Evolutionary conservation across 2,797 vertebrate species (phyloP).

Genomic region (Platyrinchus mystaceus): DNA sequence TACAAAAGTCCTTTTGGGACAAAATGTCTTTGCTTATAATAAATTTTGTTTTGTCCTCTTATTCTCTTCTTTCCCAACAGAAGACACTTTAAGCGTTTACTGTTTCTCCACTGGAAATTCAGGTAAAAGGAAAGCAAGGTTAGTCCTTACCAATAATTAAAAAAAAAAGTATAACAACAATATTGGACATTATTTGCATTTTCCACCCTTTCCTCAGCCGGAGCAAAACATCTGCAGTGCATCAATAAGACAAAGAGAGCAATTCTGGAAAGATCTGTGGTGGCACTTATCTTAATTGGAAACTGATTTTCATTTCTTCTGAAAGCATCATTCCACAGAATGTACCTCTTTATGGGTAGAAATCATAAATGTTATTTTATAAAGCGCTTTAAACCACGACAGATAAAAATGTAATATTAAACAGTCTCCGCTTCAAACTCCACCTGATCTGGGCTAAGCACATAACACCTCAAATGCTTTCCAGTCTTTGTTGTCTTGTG

Average conservation of each 20-base stretch:
- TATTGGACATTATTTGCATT: background rate
- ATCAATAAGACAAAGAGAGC: constrained; percentile 9
- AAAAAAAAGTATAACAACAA: background rate
- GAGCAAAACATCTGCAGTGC: background rate
- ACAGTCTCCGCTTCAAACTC: background rate
- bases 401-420: background rate
- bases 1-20: background rate
- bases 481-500: background rate
- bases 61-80: background rate
- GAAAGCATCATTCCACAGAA: background rate
- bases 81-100: background rate
- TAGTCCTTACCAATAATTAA: background rate
- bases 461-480: background rate
- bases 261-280: constrained; percentile 6
- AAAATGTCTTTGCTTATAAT: background rate
- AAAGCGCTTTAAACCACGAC: background rate
- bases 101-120: background rate
- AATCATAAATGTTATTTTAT: background rate
- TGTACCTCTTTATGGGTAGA: background rate
- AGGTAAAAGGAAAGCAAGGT: background rate
- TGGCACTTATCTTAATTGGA: constrained; percentile 30
- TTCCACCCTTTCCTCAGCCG: background rate
- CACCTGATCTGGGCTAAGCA: background rate
- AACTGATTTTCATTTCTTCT: constrained; percentile 23
- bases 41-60: background rate